Base-by-base conservation (phyloP, 2,113 vertebrate species). In the Crotalus helleri region DNA sequence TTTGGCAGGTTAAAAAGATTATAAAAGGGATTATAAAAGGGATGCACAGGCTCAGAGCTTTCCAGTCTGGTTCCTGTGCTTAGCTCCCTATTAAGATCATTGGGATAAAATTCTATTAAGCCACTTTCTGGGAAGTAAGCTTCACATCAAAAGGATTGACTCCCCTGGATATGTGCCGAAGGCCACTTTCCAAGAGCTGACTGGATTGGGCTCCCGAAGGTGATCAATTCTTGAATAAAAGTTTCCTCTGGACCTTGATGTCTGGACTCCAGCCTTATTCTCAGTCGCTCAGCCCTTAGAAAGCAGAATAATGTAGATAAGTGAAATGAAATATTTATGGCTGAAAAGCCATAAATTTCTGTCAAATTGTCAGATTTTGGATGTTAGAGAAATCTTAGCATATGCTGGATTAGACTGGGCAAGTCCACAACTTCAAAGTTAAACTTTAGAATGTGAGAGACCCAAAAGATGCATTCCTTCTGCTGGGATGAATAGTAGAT, bases 281-380 rank as follows among this genome's bases (percentile, higher is more conserved):
- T 74, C 69, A 51, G 26, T 9, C 26, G 7, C 13, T 12, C 57
- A 8, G 1, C 26, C 58, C 10, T 61, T n/a, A 64, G 96, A 96
- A 97, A 97, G 95, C 95, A 96, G 96, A 93, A 97, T 96, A 97
- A 97, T 97, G 97, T 97, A 97, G 97, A 97, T 97, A 97, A 97
- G 97, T 69, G 64, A 69, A 69, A 69, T 33, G 64, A 17, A 69
- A 69, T 33, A 69, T 33, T 2, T 15, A n/a, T 33, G 13, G 95
- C 95, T 94, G 96, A 95, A 96, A 95, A 95, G 96, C 91, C 95
- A 97, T 96, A 97, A 44, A 55, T 97, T 97, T 97, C 95, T 97
- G 97, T 96, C 97, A 97, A 91, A 90, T 96, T 95, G 61, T 89
- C 91, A 61, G 96, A 95, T 96, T 97, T 96, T 93, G 94, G 95